phyloP scores from a whole-genome alignment of 2,888 invertebrate species.

The Torymus aiolomorphi region DNA sequence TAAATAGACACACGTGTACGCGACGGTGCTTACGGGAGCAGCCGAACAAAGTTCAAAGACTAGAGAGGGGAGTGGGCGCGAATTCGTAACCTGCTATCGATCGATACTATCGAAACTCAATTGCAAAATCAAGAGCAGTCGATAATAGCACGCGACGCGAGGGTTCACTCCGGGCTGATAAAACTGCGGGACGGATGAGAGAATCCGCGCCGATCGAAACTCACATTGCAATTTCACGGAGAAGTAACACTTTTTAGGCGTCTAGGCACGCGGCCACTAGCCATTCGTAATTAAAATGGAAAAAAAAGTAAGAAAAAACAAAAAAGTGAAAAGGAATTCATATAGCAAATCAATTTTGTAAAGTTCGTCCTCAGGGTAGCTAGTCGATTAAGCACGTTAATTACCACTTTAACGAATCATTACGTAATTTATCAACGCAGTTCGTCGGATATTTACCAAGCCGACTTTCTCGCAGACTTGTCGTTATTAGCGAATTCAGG shows the following conservation, averaged over 20 bases:
- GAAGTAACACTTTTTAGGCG: slow-evolving; percentile 13
- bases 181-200: slow-evolving; percentile 17
- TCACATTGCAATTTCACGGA: neutral
- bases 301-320: slow-evolving; percentile 22
- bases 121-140: neutral
- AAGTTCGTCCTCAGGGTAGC: slow-evolving; percentile 57
- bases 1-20: neutral
- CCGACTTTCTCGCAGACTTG: slow-evolving; percentile 17
- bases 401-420: slow-evolving; percentile 49
- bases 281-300: slow-evolving; percentile 22
- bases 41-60: neutral
- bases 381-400: slow-evolving; percentile 56
- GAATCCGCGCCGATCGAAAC: neutral
- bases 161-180: neutral
- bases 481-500: slow-evolving; percentile 40
- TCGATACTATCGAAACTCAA: neutral
- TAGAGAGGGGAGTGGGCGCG: neutral
- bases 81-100: slow-evolving; percentile 7
- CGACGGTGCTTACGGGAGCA: neutral
- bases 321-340: slow-evolving; percentile 34
- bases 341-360: slow-evolving; percentile 55
- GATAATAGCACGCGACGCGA: neutral
- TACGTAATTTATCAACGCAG: slow-evolving; percentile 39
- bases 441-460: slow-evolving; percentile 27
- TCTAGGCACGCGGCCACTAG: slow-evolving; percentile 39